These are phyloP conservation scores for Rhinoderma darwinii DNA, from an alignment of 2,113 vertebrate genomes.

Conservation along the genomic window DNA sequence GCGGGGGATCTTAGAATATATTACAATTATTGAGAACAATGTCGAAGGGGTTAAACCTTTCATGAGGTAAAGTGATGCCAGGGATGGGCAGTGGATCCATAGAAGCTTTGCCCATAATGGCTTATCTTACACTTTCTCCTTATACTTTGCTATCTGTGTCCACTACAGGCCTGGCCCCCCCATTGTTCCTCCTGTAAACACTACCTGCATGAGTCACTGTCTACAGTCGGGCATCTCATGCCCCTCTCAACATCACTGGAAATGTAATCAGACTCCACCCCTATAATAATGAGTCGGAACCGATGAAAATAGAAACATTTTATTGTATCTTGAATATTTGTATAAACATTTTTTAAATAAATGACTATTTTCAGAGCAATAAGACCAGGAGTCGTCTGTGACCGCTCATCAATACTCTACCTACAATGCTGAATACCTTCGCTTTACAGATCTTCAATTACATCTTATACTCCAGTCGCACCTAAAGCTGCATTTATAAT, in stretches of 20 bases:
- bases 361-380: constrained; percentile 21
- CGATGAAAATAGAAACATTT: not conserved
- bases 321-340: constrained; percentile 11
- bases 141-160: not conserved
- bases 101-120: not conserved
- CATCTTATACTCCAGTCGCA: too few relatives aligned
- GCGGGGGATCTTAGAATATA: not conserved
- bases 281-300: not conserved
- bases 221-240: not conserved
- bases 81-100: not conserved
- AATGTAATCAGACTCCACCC: not conserved
- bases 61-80: not conserved
- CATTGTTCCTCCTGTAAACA: not conserved
- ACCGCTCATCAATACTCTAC: too few relatives aligned
- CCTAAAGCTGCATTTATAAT: too few relatives aligned
- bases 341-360: constrained; percentile 32
- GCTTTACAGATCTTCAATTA: too few relatives aligned
- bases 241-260: not conserved
- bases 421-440: too few relatives aligned
- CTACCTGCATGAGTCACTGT: constrained; percentile 20
- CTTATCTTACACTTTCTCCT: not conserved
- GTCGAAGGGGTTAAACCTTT: too few relatives aligned
- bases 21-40: not conserved
- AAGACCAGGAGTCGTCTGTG: not conserved
- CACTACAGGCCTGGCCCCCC: not conserved